Evolutionary conservation across 2,113 vertebrate species (phyloP), one percentile per base, ranked within the genome.

Genomic region (Solea solea): DNA sequence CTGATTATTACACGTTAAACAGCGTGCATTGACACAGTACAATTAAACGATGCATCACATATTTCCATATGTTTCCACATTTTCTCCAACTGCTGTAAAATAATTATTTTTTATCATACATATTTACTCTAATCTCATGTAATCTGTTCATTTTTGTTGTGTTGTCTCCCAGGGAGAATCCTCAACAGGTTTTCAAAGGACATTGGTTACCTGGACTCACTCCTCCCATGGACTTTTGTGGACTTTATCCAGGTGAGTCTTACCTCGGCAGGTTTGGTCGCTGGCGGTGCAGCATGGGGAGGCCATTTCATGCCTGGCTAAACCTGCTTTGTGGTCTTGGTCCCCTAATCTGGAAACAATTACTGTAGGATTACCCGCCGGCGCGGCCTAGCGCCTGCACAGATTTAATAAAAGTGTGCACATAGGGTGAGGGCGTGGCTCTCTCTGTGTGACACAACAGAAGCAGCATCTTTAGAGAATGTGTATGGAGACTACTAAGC

Each of bases 111-210:
- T n/a, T 40, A 39, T 59, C 7, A 41, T 8, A 11, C n/a, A 53
- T 7, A 61, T 77, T 69, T 62, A 15, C 14, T 51, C n/a, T 27
- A 40, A 68, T 68, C 52, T 68, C 53, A 40, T 72, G 40, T 73
- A 39, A 79, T 86, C 69, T 81, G 45, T 56, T 52, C 50, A 72
- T 57, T 56, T 79, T 56, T 85, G 66, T 64, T 69, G 51, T 80
- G 27, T 75, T 86, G 62, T 80, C 83, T 63, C 25, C 62, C 81
- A 96, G 96, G 96, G 88, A 94, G 96, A 90, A 96, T 98, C 92
- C 93, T 97, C 86, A 97, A 97, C 91, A 95, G 96, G 87, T 97
- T 97, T 91, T 96, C 96, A 74, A 96, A 97, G 93, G 96, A 97
- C 93, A 95, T 96, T 63, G 96, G 96, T 81, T 96, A 97, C 81